Evolutionary conservation across 2,888 invertebrate genomes (phyloP).

Genomic region (Cremastinae sp.): DNA sequence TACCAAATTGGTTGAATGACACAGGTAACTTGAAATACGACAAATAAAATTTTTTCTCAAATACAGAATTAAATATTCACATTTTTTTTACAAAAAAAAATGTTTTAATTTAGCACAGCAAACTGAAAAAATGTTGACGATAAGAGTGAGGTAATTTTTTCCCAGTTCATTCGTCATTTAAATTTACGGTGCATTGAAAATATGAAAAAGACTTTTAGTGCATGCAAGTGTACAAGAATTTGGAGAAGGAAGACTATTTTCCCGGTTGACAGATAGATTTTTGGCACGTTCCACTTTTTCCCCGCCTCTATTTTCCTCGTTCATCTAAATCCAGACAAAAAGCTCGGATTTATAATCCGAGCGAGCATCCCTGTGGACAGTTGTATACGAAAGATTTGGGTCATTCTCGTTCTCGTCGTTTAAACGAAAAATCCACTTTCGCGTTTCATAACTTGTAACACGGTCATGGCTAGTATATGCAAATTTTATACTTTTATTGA

Average conservation of each 20-base stretch:
- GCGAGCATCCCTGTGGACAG: slow-evolving; percentile 14
- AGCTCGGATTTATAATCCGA: slow-evolving; percentile 36
- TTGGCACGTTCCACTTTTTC: not conserved
- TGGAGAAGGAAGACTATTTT: not conserved
- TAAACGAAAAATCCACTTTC: slow-evolving; percentile 7
- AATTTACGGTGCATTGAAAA: too few relatives aligned
- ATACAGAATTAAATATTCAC: too few relatives aligned
- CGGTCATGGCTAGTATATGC: slow-evolving; percentile 13
- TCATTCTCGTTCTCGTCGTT: slow-evolving; percentile 38
- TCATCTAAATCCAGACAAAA: slow-evolving; percentile 12
- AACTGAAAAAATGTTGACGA: too few relatives aligned
- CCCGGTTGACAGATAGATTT: slow-evolving; percentile 25
- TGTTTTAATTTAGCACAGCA: too few relatives aligned
- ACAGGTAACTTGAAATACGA: too few relatives aligned
- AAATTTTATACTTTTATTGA: slow-evolving; percentile 2
- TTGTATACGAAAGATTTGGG: slow-evolving; percentile 30
- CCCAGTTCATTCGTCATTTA: too few relatives aligned
- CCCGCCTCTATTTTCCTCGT: not conserved
- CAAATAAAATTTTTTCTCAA: too few relatives aligned
- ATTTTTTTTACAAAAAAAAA: too few relatives aligned
- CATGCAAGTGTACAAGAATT: not conserved
- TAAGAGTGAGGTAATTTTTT: too few relatives aligned
- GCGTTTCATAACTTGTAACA: slow-evolving; percentile 26
- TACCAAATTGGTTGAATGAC: too few relatives aligned
- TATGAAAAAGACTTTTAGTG: too few relatives aligned